These are phyloP conservation scores for Notolepis coatsorum DNA, from an alignment of 2,797 vertebrate species.

Conservation along the genomic window DNA sequence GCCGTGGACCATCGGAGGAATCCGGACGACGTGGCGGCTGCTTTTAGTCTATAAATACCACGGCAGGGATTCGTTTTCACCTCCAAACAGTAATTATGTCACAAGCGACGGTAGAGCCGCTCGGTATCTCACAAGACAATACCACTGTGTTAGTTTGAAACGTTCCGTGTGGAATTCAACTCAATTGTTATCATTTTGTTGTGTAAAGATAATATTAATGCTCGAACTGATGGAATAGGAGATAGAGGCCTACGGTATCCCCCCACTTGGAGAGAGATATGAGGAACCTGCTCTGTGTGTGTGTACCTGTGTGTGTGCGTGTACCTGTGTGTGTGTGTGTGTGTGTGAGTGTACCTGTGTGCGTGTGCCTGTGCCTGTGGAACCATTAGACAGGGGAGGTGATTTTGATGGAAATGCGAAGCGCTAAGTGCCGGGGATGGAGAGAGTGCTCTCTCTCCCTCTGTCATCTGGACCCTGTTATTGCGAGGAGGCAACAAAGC, in stretches of 20 bases:
- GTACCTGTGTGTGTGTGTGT: slow-evolving; percentile 42
- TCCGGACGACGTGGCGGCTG: no score
- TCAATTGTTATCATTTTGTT: slow-evolving; percentile 6
- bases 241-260: slow-evolving; percentile 42
- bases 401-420: slow-evolving; percentile 83
- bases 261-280: slow-evolving; percentile 64
- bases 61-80: not conserved
- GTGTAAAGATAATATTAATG: slow-evolving; percentile 58
- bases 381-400: slow-evolving; percentile 80
- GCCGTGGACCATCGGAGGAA: no score
- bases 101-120: slow-evolving; percentile 9
- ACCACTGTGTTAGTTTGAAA: slow-evolving; percentile 1
- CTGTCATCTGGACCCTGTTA: slow-evolving; percentile 83
- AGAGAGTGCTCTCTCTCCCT: slow-evolving; percentile 70
- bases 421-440: slow-evolving; percentile 80
- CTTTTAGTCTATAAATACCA: slow-evolving; percentile 6
- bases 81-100: not conserved
- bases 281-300: slow-evolving; percentile 43
- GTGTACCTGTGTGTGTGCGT: no score
- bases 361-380: slow-evolving; percentile 44
- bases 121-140: not conserved
- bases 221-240: slow-evolving; percentile 54
- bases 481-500: slow-evolving; percentile 84
- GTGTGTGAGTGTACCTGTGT: not conserved
- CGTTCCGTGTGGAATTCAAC: not conserved